These are phyloP conservation scores for Carposina sasakii DNA, from an alignment of 1,140 invertebrate genomes.

Conservation along the genomic window DNA sequence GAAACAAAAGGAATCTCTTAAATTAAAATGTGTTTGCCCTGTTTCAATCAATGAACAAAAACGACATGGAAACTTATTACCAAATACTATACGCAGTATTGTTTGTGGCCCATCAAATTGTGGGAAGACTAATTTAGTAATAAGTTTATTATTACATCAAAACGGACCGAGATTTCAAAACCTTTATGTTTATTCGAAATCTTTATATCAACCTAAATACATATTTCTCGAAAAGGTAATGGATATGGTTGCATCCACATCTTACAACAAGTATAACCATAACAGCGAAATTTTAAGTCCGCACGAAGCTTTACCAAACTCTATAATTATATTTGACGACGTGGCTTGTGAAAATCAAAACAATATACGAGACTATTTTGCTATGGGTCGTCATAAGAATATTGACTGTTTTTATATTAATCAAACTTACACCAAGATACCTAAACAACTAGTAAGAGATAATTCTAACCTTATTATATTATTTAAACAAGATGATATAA, in stretches of 20 bases:
- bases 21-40: no score
- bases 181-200: conserved; percentile 7
- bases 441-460: conserved; percentile 52
- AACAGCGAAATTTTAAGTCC: conserved; percentile 7
- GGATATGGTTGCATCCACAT: neutral
- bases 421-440: conserved; percentile 52
- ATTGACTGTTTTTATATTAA: conserved; percentile 55
- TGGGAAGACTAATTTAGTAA: conserved; percentile 9
- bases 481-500: conserved; percentile 55
- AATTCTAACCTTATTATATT: conserved; percentile 53
- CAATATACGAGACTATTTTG: conserved; percentile 45
- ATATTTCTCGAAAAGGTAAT: conserved; percentile 1
- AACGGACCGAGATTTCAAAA: neutral
- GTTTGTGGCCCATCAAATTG: conserved; percentile 12
- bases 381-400: conserved; percentile 45
- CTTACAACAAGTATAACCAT: neutral
- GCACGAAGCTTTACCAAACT: conserved; percentile 26
- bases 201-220: conserved; percentile 8
- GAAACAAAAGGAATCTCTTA: no score
- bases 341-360: conserved; percentile 42
- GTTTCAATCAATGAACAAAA: no score
- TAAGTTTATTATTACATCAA: conserved; percentile 7
- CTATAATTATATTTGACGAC: conserved; percentile 56
- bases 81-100: neutral
- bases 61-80: conserved; percentile 5